phyloP scores from a whole-genome alignment of 2,797 vertebrate genomes.

The Chaunax sp. region DNA sequence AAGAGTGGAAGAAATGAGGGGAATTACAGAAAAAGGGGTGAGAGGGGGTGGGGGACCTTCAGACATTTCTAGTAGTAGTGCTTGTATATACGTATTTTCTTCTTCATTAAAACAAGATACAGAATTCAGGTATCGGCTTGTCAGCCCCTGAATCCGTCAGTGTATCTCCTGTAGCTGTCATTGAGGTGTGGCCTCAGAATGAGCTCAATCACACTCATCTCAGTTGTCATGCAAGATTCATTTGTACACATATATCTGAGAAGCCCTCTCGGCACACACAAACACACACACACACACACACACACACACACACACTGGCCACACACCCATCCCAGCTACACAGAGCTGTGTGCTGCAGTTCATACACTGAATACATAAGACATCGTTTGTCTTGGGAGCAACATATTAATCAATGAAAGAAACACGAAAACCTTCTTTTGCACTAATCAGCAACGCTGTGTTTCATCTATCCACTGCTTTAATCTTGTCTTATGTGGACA shows the following conservation, averaged over 20 bases:
- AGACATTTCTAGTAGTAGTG: slow-evolving; percentile 21
- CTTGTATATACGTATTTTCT: slow-evolving; percentile 24
- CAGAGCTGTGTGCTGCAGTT: slow-evolving; percentile 24
- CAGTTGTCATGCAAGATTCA: slow-evolving; percentile 35
- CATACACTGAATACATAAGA: slow-evolving; percentile 50
- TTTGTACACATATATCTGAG: slow-evolving; percentile 27
- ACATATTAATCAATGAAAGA: slow-evolving; percentile 66
- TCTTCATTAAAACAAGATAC: slow-evolving; percentile 68
- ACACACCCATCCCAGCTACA: slow-evolving; percentile 19
- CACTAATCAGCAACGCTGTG: slow-evolving; percentile 64
- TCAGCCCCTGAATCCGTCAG: slow-evolving; percentile 59
- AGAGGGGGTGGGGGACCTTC: slow-evolving; percentile 34
- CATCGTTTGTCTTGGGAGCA: slow-evolving; percentile 48
- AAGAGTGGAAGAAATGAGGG: slow-evolving; percentile 35
- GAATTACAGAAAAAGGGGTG: slow-evolving; percentile 28
- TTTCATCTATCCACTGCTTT: slow-evolving; percentile 69
- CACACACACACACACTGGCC: no score
- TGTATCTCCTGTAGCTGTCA: slow-evolving; percentile 56
- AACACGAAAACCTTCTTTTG: slow-evolving; percentile 60
- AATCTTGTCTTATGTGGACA: slow-evolving; percentile 62
- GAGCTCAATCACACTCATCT: slow-evolving; percentile 42
- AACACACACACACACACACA: no score
- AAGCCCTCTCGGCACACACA: slow-evolving; percentile 5
- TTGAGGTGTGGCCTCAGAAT: slow-evolving; percentile 47
- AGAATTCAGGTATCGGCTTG: slow-evolving; percentile 38